Base-by-base conservation (phyloP, 2,113 vertebrate genomes). In the Aspidoscelis tigris region DNA sequence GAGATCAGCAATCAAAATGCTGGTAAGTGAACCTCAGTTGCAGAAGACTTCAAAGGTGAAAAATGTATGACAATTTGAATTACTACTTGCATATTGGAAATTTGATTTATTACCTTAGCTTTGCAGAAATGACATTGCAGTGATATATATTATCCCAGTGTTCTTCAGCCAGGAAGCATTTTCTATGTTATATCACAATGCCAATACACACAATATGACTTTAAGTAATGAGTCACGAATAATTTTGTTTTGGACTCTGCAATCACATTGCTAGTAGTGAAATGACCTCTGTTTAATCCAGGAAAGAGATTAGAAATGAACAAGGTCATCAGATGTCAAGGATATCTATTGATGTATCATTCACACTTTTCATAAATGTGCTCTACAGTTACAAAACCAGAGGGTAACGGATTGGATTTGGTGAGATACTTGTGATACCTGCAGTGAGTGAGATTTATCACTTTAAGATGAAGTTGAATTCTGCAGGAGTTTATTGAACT, bases 371-470 rank as follows among this genome's bases (percentile, higher is more conserved):
- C 77, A 80, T 80, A 80, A 76, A 71, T 76, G n/a, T 64, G 76
- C 77, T 84, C 72, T 41, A 68, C 77, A 22, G 77, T 66, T 6
- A 81, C 82, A 81, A 0, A 3, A 47, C 24, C 41, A 18, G 80
- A 86, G 75, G 43, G 80, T 66, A 66, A 66, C 55, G 72, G 55
- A 70, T 76, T 87, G 78, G 82, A 61, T 84, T 64, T 76, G 71
- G 77, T 80, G 71, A 87, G 41, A 43, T 70, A 71, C n/a, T 70
- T 64, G 72, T 71, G 72, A 65, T 47, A 26, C 39, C 43, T 61
- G 64, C 11, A 4, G 68, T 16, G 55, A 55, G 44, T 8, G 20
- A 16, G 73, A 4, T 8, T 2, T 16, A 1, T 72, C 12, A 22
- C 65, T 70, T 22, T 43, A 74, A 72, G 22, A 1, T 1, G 50